Evolutionary conservation across 2,797 vertebrate species (phyloP), one percentile per base, ranked within the genome.

Genomic region (Xiphophorus birchmanni): DNA sequence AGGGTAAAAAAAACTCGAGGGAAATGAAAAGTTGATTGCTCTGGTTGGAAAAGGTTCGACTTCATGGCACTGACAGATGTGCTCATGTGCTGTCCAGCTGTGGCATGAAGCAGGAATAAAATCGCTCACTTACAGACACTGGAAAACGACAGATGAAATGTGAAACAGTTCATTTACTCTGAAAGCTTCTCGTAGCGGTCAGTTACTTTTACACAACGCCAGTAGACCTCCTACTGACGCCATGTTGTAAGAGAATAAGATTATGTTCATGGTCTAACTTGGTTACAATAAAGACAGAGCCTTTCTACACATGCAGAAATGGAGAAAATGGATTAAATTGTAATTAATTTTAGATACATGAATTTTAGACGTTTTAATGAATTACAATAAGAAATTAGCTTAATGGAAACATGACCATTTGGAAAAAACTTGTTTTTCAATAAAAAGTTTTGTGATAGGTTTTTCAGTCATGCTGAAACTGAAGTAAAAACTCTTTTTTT

Each of bases 71-170:
- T 92, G 93, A 92, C 92, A 92, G 92, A 94, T 92, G 91, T 93
- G 90, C 77, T 89, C 90, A 87, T 90, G 92, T 93, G 90, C 79
- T 76, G 86, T 89, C 90, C 92, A 94, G 95, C 92, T 95, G 93
- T 90, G 90, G 84, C 81, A 45, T 75, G 85, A 82, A 78, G 67
- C 84, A 71, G 84, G 83, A 87, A 85, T 80, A 79, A 58, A 71
- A 60, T 3, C 44, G 78, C 42, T 50, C 83, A 74, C 77, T 77
- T 71, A 71, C 40, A 18, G 77, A 76, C 71, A 37, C 75, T 26
- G 83, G 60, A 76, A 29, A 83, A 72, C 3, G 12, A 40, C 5
- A 32, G 77, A 90, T 81, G 84, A 84, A 92, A 76, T 52, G 83
- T 76, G 80, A 86, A 88, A 86, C 58, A 50, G 84, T 47, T 93